A percentile compares a stretch with the other conserved stretches of the same genome.
Conservation (phyloP, 2,113 vertebrate genomes). For the Heloderma charlesbogerti region DNA sequence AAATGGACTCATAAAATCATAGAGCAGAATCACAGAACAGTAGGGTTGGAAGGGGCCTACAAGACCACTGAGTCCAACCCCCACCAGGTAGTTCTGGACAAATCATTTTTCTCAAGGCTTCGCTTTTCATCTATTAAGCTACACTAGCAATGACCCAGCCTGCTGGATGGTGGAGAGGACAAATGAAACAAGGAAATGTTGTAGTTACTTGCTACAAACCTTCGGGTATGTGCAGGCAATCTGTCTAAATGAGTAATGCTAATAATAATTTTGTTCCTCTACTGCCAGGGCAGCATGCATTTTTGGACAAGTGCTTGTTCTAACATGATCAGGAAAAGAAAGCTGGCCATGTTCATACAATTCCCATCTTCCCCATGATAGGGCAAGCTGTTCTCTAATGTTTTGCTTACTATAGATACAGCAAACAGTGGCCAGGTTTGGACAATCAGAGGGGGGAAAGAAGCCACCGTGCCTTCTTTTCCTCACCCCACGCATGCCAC, state of each 20-base stretch:
- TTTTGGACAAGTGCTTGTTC: not conserved
- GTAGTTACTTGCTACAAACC: not conserved
- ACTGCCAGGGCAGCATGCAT: not conserved
- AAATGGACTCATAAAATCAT: not conserved
- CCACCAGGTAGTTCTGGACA: not conserved
- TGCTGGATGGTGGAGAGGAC: not conserved
- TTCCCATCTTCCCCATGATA: no score
- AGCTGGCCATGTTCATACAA: not conserved
- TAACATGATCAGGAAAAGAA: not conserved
- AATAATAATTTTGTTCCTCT: not conserved
- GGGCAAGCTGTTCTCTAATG: not conserved
- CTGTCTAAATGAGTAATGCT: not conserved
- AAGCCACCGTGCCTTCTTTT: no score
- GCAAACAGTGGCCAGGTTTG: no score
- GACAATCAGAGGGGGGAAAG: no score
- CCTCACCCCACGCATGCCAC: no score
- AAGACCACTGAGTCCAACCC: no score
- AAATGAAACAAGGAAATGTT: not conserved
- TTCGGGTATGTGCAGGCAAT: not conserved
- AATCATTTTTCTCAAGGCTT: not conserved
- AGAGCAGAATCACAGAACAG: no score
- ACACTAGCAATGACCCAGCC: no score
- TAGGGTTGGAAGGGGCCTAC: no score
- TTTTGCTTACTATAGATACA: not conserved
- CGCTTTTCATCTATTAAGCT: not conserved